phyloP scores from a whole-genome alignment of 2,797 vertebrate species.

The Acanthornis magna region DNA sequence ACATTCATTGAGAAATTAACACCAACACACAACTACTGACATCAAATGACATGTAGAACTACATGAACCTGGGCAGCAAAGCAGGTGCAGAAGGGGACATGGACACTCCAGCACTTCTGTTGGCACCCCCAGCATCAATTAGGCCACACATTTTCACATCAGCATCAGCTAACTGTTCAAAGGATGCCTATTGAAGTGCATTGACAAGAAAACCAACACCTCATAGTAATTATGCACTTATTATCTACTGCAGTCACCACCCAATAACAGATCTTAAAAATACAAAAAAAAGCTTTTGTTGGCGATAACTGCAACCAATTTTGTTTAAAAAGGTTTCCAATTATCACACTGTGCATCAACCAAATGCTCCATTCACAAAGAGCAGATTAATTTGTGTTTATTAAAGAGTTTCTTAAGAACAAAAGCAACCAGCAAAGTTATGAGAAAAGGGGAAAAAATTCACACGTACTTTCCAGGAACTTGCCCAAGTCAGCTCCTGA shows the following conservation, averaged over 20 bases:
- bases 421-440: not conserved
- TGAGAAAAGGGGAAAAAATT: not conserved
- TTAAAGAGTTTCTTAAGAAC: conserved; percentile 10
- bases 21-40: not conserved
- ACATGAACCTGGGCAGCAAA: not conserved
- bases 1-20: not conserved
- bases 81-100: not conserved
- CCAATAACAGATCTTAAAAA: not conserved
- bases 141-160: not conserved
- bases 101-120: not conserved
- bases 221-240: not conserved
- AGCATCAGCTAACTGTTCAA: not conserved
- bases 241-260: not conserved
- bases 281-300: not conserved
- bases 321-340: not conserved
- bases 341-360: not conserved
- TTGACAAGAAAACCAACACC: not conserved
- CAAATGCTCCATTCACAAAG: not conserved
- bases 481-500: conserved; percentile 66
- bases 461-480: conserved; percentile 61
- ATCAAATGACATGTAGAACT: not conserved
- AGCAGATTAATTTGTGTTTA: not conserved
- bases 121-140: not conserved
- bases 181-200: not conserved
- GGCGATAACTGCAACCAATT: not conserved